Conservation (phyloP, 2,888 invertebrate species). For the Ectemnius continuus region DNA sequence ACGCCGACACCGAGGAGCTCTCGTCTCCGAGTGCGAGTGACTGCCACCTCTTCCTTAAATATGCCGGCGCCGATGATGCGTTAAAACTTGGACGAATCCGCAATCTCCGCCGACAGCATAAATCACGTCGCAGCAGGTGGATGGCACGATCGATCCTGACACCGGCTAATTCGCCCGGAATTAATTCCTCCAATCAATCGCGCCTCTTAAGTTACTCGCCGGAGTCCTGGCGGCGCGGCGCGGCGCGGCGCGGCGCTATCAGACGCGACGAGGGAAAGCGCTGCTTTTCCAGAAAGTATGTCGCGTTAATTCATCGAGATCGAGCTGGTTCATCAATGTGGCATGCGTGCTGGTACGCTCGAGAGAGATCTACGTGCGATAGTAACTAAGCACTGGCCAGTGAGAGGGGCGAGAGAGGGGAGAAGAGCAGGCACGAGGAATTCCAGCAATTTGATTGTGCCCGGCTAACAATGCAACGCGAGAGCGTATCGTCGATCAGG, state of each 20-base stretch:
- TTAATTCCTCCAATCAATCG: conserved; percentile 23
- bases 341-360: conserved; percentile 34
- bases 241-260: no score
- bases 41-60: conserved; percentile 18
- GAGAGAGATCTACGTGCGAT: conserved; percentile 35
- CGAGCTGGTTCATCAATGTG: conserved; percentile 17
- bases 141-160: conserved; percentile 25
- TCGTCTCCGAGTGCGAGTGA: neutral
- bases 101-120: conserved; percentile 28
- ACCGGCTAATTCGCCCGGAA: conserved; percentile 32
- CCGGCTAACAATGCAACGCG: conserved; percentile 36
- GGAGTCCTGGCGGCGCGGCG: conserved; percentile 6
- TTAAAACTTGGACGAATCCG: conserved; percentile 46
- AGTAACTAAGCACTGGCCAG: conserved; percentile 2
- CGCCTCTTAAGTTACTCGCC: neutral
- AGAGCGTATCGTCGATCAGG: conserved; percentile 39
- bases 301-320: conserved; percentile 33
- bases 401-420: neutral
- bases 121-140: conserved; percentile 26
- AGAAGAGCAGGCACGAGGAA: conserved; percentile 18
- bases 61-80: conserved; percentile 36
- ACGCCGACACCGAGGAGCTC: neutral
- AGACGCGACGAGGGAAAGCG: conserved; percentile 1
- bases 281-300: neutral
- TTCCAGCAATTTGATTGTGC: conserved; percentile 53